phyloP scores from a whole-genome alignment of 2,888 invertebrate species.

The Desoria tigrina region DNA sequence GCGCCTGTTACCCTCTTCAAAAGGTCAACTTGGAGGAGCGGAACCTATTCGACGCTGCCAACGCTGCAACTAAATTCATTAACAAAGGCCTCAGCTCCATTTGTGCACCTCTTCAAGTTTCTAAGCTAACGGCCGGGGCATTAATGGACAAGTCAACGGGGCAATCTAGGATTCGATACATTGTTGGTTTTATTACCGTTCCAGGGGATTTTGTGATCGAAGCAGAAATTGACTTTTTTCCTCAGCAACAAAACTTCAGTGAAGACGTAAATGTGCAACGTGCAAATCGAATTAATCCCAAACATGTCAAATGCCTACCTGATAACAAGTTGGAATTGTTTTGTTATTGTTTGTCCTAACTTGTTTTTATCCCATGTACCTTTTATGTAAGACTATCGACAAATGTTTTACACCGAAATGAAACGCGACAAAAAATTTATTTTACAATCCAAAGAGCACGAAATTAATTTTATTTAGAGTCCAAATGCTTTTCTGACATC shows the following conservation, averaged over 20 bases:
- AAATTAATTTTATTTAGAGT: no score
- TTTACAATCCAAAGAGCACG: no score
- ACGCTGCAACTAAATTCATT: background rate
- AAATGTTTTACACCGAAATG: no score
- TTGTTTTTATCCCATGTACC: no score
- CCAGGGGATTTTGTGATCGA: slow-evolving; percentile 11
- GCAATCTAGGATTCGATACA: background rate
- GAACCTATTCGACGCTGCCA: background rate
- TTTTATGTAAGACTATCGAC: no score
- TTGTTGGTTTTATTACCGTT: slow-evolving; percentile 10
- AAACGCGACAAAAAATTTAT: no score
- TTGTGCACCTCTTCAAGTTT: no score
- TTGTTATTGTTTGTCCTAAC: slow-evolving; percentile 10
- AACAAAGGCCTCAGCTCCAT: background rate
- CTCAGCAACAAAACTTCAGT: background rate
- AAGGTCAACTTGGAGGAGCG: background rate
- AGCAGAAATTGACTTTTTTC: slow-evolving; percentile 11
- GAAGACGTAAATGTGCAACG: background rate
- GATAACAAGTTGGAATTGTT: slow-evolving; percentile 2
- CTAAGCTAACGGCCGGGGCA: slow-evolving; percentile 11
- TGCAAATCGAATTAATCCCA: slow-evolving; percentile 6
- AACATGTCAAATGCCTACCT: slow-evolving; percentile 4
- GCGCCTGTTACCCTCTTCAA: slow-evolving; percentile 6
- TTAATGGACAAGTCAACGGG: background rate
- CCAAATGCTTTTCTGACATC: background rate